Conservation (phyloP, 2,888 invertebrate genomes). For the Tuta absoluta region DNA sequence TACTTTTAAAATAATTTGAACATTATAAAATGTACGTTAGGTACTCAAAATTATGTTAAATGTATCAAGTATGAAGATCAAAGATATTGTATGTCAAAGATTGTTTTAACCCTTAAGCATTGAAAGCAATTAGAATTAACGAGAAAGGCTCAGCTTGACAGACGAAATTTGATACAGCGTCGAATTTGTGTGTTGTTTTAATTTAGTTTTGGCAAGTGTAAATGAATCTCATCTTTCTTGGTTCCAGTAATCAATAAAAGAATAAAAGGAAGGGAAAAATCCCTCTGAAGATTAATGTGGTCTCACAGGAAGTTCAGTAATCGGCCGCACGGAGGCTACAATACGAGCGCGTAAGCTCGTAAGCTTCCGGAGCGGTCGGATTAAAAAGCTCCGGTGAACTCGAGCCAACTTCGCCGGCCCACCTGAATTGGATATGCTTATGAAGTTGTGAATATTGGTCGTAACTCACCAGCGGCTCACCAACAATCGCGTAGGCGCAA, state of each 20-base stretch:
- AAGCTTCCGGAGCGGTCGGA: slow-evolving; percentile 41
- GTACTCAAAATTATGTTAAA: neutral
- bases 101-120: slow-evolving; percentile 54
- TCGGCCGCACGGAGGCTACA: slow-evolving; percentile 2
- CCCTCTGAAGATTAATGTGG: neutral
- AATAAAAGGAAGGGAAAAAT: neutral
- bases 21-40: too few species aligned
- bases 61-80: slow-evolving; percentile 38
- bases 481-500: slow-evolving; percentile 59
- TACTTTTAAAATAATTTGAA: too few species aligned
- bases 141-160: slow-evolving; percentile 64
- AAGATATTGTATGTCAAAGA: slow-evolving; percentile 43
- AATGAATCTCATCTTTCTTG: slow-evolving; percentile 8
- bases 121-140: slow-evolving; percentile 68
- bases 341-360: slow-evolving; percentile 23
- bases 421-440: slow-evolving; percentile 53
- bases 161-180: slow-evolving; percentile 56
- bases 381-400: slow-evolving; percentile 43
- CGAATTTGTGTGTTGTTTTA: slow-evolving; percentile 4
- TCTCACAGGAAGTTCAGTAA: slow-evolving; percentile 10
- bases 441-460: slow-evolving; percentile 57
- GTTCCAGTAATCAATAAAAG: neutral
- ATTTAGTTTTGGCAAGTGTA: slow-evolving; percentile 8
- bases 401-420: slow-evolving; percentile 46
- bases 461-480: slow-evolving; percentile 56